Evolutionary conservation across 2,888 invertebrate species (phyloP), one percentile per base, ranked within the genome.

Genomic region (Yponomeuta evonymella): DNA sequence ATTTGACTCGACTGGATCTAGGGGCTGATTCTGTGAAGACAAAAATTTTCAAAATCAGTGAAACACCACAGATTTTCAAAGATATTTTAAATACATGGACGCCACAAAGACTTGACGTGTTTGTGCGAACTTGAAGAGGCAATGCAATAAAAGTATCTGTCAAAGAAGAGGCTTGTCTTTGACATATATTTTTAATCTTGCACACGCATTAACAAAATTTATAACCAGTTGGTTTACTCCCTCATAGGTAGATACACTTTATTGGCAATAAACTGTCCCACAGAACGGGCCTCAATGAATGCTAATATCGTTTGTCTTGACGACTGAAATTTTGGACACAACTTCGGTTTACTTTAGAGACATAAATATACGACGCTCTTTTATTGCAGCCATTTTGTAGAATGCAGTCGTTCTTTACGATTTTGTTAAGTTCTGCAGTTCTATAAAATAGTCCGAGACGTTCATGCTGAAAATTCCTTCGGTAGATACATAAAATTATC

Each of bases 181-280:
- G 8, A 8, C 6, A 8, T 3, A 5, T 43, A 43, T 43, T 43
- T 43, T 43, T 43, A 43, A 43, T 43, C 73, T 72, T 71, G 75
- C 73, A 43, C 43, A 8, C 8, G 43, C 43, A 43, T 43, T 36
- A 43, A 43, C 43, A 8, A 43, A 5, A 8, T 8, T 0, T 43
- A 43, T 43, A 6, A 8, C 9, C 43, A 43, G 6, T 8, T 43
- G 6, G 43, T 43, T 43, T 8, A 43, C 73, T 73, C 33, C 73
- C 74, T 75, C 75, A 76, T 74, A 74, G 75, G 74, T 76, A 74
- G 75, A 73, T 76, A 73, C 75, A 75, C 74, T 77, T 77, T 77
- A 78, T 73, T 74, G 75, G 72, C 74, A 75, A 74, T 77, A 78
- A 78, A 76, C 72, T 73, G 74, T 72, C 72, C 73, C 72, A 72